Conservation (phyloP, 2,113 vertebrate genomes). For the Hydrochoerus hydrochaeris region DNA sequence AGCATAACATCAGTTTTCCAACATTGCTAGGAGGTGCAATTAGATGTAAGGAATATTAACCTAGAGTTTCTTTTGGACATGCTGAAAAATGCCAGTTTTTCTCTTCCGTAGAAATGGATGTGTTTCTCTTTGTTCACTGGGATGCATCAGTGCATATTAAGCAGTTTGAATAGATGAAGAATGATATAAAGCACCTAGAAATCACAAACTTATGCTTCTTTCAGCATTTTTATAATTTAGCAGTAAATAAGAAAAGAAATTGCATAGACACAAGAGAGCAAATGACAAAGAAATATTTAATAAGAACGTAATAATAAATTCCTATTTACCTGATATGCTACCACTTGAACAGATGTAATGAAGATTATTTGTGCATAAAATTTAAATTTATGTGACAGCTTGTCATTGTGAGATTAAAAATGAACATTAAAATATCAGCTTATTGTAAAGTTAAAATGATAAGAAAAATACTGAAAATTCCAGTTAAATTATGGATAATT, state of each 20-base stretch:
- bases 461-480: not conserved
- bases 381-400: not conserved
- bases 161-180: not conserved
- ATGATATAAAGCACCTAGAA: not conserved
- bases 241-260: not conserved
- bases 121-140: not conserved
- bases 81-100: not conserved
- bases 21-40: not conserved
- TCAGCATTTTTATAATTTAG: constrained; percentile 1
- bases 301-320: not conserved
- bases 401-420: not conserved
- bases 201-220: not conserved
- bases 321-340: not conserved
- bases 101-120: not conserved
- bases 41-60: not conserved
- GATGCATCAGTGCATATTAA: not conserved
- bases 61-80: not conserved
- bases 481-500: not conserved
- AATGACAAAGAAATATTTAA: not conserved
- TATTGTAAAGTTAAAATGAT: not conserved
- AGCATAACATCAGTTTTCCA: not conserved
- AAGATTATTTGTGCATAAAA: not conserved
- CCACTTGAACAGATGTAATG: not conserved
- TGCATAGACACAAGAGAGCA: not conserved
- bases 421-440: not conserved